These are phyloP conservation scores for Microctonus brassicae DNA, from an alignment of 2,888 invertebrate species.

Conservation along the genomic window DNA sequence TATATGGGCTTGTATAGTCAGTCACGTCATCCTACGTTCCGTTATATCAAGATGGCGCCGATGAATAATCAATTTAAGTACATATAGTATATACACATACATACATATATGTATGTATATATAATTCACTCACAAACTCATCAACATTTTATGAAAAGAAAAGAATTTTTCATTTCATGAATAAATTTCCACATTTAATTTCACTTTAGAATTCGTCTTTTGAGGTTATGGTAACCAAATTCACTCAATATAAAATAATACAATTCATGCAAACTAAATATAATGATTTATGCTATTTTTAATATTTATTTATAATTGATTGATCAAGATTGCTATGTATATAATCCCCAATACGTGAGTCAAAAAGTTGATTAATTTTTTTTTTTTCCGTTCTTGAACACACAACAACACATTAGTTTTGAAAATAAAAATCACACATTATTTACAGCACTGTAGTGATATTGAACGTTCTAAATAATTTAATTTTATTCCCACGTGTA, in stretches of 20 bases:
- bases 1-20: not conserved
- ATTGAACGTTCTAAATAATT: not conserved
- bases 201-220: not conserved
- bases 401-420: not conserved
- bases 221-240: not conserved
- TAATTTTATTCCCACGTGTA: not conserved
- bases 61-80: conserved; percentile 18
- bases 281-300: not conserved
- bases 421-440: not conserved
- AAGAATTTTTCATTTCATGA: not conserved
- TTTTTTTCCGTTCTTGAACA: not conserved
- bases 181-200: not conserved
- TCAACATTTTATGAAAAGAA: too few species aligned
- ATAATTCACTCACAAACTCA: too few species aligned
- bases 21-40: conserved; percentile 23
- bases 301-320: conserved; percentile 9
- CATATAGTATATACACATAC: not conserved
- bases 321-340: conserved; percentile 18
- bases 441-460: not conserved
- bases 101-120: too few species aligned
- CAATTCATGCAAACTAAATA: not conserved
- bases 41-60: conserved; percentile 33
- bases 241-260: too few species aligned
- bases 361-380: conserved; percentile 12
- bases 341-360: conserved; percentile 28